phyloP scores from a whole-genome alignment of 2,888 invertebrate genomes.

The Sclerodermus sp. region DNA sequence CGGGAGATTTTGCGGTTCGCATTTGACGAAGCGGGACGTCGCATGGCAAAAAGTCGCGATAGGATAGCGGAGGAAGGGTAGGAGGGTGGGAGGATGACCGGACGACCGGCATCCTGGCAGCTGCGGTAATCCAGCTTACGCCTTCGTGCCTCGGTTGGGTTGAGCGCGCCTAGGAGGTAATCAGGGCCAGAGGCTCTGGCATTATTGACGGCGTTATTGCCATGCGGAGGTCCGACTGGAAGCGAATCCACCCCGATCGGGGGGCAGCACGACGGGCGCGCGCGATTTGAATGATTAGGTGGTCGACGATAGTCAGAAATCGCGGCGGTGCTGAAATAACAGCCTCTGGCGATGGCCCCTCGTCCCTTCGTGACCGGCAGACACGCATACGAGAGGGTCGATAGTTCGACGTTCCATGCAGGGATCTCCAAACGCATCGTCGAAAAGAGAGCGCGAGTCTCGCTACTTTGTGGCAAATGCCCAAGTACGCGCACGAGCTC shows the following conservation, averaged over 20 bases:
- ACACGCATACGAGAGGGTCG: slow-evolving; percentile 30
- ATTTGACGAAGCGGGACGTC: no score
- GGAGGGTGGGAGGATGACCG: no score
- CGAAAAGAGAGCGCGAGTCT: no score
- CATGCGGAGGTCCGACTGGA: slow-evolving; percentile 3
- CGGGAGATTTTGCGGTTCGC: no score
- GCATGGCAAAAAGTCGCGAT: no score
- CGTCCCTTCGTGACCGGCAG: slow-evolving; percentile 41
- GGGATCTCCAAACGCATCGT: no score
- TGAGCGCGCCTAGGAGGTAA: slow-evolving; percentile 5
- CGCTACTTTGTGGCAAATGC: no score
- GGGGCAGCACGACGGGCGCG: slow-evolving; percentile 6
- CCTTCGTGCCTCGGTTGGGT: not conserved
- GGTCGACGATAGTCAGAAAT: slow-evolving; percentile 36
- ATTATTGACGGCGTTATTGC: slow-evolving; percentile 24
- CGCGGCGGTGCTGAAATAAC: slow-evolving; percentile 44
- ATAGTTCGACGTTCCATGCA: not conserved
- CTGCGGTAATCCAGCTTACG: slow-evolving; percentile 9
- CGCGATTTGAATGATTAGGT: slow-evolving; percentile 52
- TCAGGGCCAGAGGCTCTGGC: slow-evolving; percentile 16
- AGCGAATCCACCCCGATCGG: slow-evolving; percentile 1
- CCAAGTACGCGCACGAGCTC: not conserved
- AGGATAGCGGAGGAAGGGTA: no score
- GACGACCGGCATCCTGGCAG: no score
- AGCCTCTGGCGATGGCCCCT: slow-evolving; percentile 31